phyloP scores from a whole-genome alignment of 2,888 invertebrate genomes.

The Eristalis pertinax region DNA sequence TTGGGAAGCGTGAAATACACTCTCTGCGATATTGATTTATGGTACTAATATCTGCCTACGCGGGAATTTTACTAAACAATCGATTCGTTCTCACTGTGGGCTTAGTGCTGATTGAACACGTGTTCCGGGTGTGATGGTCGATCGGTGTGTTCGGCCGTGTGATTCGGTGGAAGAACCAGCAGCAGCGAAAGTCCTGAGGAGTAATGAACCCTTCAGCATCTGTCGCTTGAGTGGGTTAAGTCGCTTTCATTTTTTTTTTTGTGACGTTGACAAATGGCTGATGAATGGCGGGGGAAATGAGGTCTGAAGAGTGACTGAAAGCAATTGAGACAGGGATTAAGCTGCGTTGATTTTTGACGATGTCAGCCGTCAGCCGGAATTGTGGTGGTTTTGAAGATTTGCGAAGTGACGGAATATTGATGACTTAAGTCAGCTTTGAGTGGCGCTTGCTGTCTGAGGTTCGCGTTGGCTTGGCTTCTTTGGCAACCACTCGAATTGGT shows the following conservation, averaged over 20 bases:
- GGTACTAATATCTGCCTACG: slow-evolving; percentile 30
- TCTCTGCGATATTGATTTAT: slow-evolving; percentile 33
- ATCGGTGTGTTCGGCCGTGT: too few species aligned
- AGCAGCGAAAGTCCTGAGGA: not conserved
- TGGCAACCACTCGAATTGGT: too few species aligned
- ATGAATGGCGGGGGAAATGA: not conserved
- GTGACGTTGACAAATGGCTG: not conserved
- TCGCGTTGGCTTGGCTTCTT: too few species aligned
- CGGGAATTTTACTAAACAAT: not conserved
- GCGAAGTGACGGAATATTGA: too few species aligned
- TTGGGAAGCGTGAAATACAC: slow-evolving; percentile 3
- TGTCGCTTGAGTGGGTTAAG: not conserved
- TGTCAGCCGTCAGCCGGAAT: too few species aligned
- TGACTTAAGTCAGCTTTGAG: too few species aligned
- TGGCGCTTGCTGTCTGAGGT: too few species aligned
- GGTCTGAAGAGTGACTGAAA: not conserved
- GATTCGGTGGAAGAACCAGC: not conserved
- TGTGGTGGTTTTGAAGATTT: too few species aligned
- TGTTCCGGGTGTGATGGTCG: not conserved
- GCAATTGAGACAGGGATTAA: not conserved
- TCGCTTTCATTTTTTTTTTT: not conserved
- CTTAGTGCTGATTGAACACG: not conserved
- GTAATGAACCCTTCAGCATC: not conserved
- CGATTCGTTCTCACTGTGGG: not conserved
- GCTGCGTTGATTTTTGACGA: too few species aligned